Evolutionary conservation across 2,113 vertebrate species (phyloP).

Genomic region (Rhynchopsitta pachyrhyncha): DNA sequence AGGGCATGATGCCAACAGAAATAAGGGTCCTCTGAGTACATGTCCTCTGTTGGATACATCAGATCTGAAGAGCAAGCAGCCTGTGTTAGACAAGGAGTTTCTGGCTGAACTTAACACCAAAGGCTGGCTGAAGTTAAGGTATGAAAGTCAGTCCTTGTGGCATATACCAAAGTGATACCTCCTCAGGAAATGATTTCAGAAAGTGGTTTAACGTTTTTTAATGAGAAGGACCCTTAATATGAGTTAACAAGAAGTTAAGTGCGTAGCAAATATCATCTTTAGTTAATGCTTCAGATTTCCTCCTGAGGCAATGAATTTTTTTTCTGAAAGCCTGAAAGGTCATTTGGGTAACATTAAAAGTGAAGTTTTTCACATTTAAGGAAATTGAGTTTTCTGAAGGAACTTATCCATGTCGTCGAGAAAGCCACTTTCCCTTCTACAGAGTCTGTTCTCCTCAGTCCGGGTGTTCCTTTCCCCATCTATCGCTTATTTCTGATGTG

Average conservation of each 20-base stretch:
- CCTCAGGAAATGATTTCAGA: not conserved
- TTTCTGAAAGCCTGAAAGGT: not conserved
- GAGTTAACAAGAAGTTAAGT: not conserved
- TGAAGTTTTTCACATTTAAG: slow-evolving; percentile 10
- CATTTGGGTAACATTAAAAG: not conserved
- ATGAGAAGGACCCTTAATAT: not conserved
- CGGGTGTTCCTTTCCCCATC: not conserved
- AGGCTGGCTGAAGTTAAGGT: not conserved
- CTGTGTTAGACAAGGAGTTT: no score
- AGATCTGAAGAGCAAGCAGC: not conserved
- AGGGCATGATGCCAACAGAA: not conserved
- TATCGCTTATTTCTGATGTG: not conserved
- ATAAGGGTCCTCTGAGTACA: not conserved
- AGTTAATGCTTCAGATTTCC: not conserved
- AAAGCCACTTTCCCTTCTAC: not conserved
- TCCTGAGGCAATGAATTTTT: not conserved
- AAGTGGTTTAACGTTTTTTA: not conserved
- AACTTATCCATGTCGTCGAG: not conserved
- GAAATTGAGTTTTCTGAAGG: slow-evolving; percentile 36
- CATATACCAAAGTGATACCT: fast-evolving
- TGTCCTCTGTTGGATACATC: not conserved
- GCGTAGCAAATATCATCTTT: fast-evolving
- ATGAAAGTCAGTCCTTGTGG: not conserved
- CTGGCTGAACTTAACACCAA: not conserved
- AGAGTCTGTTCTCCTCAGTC: not conserved